These are phyloP conservation scores for Cryptoblepharus egeriae DNA, from an alignment of 2,797 vertebrate species.

Conservation along the genomic window DNA sequence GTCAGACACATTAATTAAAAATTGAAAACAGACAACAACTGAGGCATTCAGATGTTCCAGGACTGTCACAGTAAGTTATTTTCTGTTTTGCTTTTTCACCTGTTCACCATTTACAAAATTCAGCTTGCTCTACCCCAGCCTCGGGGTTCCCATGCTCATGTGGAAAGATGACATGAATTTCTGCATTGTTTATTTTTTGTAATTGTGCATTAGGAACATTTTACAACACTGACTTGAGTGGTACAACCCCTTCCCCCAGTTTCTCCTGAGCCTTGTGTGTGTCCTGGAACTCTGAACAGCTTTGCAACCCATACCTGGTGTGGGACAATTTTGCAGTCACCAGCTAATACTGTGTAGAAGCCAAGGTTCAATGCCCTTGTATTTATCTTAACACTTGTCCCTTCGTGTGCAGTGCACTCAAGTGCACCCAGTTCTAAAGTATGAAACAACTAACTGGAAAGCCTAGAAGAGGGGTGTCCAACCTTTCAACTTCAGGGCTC, in stretches of 20 bases:
- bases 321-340: slow-evolving; percentile 26
- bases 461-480: slow-evolving; percentile 29
- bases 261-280: neutral
- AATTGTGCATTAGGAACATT: neutral
- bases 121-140: neutral
- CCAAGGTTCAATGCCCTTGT: slow-evolving; percentile 17
- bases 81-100: slow-evolving; percentile 9
- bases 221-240: neutral
- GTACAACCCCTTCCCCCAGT: no score
- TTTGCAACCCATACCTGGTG: neutral
- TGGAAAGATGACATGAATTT: neutral
- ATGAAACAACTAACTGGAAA: slow-evolving; percentile 25
- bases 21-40: slow-evolving; percentile 10
- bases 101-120: neutral
- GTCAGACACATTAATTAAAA: slow-evolving; percentile 59
- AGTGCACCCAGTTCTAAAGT: slow-evolving; percentile 54
- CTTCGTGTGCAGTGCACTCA: slow-evolving; percentile 37
- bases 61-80: slow-evolving; percentile 34
- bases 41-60: slow-evolving; percentile 65
- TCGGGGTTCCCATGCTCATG: neutral
- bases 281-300: neutral
- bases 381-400: slow-evolving; percentile 29
- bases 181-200: neutral
- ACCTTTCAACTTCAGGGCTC: no score
- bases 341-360: slow-evolving; percentile 23